Evolutionary conservation across 2,797 vertebrate species (phyloP).

Genomic region (Alosa sapidissima): DNA sequence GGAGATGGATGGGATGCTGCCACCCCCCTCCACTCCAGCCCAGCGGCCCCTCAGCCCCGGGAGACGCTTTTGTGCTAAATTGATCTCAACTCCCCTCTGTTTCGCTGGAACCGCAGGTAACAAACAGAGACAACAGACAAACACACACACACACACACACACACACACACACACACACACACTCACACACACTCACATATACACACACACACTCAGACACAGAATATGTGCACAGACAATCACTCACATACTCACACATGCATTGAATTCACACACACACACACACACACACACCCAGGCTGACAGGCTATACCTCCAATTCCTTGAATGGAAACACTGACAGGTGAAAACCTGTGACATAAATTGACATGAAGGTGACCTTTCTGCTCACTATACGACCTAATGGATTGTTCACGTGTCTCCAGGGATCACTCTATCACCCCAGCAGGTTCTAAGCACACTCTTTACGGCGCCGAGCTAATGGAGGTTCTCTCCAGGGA

Average conservation of each 20-base stretch:
- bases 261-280: neutral
- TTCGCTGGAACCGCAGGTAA: neutral
- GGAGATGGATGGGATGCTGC: conserved; percentile 64
- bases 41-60: conserved; percentile 23
- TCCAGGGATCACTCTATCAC: neutral
- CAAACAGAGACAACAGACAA: neutral
- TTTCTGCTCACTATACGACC: neutral
- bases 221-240: too few relatives aligned
- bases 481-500: neutral
- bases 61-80: conserved; percentile 28
- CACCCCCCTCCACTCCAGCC: conserved; percentile 52
- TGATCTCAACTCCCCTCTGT: conserved; percentile 19
- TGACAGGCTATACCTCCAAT: neutral
- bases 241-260: too few relatives aligned
- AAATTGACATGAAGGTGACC: neutral
- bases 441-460: neutral
- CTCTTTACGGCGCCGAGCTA: neutral
- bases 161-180: neutral
- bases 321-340: neutral
- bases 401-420: neutral
- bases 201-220: neutral
- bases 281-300: neutral
- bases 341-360: neutral
- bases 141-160: neutral
- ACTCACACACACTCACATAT: too few relatives aligned